phyloP scores from a whole-genome alignment of 2,113 vertebrate genomes.

The Aleadryas rufinucha region DNA sequence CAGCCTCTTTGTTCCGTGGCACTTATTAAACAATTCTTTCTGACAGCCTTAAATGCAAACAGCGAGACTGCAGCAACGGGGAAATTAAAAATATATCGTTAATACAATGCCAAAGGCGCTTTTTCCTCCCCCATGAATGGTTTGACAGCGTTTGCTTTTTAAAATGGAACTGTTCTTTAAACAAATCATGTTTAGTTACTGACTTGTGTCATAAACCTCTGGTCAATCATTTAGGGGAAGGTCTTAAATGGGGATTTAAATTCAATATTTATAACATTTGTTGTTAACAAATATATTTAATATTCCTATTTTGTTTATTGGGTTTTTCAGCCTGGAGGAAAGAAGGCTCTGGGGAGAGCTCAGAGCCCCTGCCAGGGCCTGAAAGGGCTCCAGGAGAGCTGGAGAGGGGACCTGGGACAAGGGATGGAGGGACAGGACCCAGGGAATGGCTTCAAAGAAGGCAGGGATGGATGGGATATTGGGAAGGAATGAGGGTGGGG shows the following conservation, averaged over 20 bases:
- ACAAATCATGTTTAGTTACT: slow-evolving; percentile 12
- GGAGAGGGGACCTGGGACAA: background rate
- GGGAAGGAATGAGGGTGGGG: background rate
- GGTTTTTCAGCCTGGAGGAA: background rate
- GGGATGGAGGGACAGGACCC: background rate
- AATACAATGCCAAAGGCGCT: background rate
- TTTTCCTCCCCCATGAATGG: background rate
- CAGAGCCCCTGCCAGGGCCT: background rate
- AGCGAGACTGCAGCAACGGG: slow-evolving; percentile 7
- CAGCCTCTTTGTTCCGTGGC: slow-evolving; percentile 28
- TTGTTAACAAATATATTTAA: background rate
- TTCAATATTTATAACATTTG: background rate
- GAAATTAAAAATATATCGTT: slow-evolving; percentile 48
- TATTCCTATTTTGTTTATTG: background rate
- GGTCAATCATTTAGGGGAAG: background rate
- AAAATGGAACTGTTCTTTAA: slow-evolving; percentile 4
- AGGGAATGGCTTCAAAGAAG: background rate
- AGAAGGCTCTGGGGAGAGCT: background rate
- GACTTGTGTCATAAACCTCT: background rate
- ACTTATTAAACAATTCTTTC: slow-evolving; percentile 35
- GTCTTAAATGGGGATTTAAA: background rate
- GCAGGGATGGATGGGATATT: fast-evolving
- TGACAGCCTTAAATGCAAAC: slow-evolving; percentile 52
- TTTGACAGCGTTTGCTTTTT: slow-evolving; percentile 7
- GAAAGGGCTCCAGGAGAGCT: background rate